Base-by-base conservation (phyloP, 2,888 invertebrate species). In the Cosmopolites sordidus region DNA sequence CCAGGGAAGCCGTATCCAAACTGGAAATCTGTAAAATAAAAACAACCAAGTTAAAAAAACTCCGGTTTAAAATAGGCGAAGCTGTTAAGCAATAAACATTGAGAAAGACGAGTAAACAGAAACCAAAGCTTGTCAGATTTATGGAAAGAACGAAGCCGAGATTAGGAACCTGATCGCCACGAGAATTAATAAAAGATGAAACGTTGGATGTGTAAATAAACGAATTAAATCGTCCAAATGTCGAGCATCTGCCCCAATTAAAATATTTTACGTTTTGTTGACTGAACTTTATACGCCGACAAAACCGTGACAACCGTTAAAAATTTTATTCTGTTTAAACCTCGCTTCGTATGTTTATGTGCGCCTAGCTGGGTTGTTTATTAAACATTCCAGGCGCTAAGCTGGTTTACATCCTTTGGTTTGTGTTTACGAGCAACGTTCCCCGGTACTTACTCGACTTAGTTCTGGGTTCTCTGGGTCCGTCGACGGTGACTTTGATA, bases 401-500 rank as follows among this genome's bases (percentile, higher is more conserved):
- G 42, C 46, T 49, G 49, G 49, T 54, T 54, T 54, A 54, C 54
- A 49, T 45, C 54, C 45, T 5, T 33, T 11, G 33, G 11, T 33
- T 33, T 33, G 33, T 11, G 33, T 33, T 33, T 33, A 33, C 33
- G 12, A n/a, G 4, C 22, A 22, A 8, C 4, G 22, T 5, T n/a
- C n/a, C n/a, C 3, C 22, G 22, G 40, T 45, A 86, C 93, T 90
- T 83, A 95, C 95, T 92, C 79, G 92, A 91, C 76, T 95, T 96
- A 63, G 93, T 93, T 75, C 97, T 80, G 12, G 98, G 97, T 77
- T 98, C 97, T 67, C 99, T 79, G 0, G 99, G 99, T 66, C 99
- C 99, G 71, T 99, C 99, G 27, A 99, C 99, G 16, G 99, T 99
- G 51, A 99, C 97, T 81, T 99, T 99, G 74, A 99, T 99, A 48